Evolutionary conservation across 53 echinoderm and acorn worm genomes (phyloP).

Genomic region (Actinopyga echinites): DNA sequence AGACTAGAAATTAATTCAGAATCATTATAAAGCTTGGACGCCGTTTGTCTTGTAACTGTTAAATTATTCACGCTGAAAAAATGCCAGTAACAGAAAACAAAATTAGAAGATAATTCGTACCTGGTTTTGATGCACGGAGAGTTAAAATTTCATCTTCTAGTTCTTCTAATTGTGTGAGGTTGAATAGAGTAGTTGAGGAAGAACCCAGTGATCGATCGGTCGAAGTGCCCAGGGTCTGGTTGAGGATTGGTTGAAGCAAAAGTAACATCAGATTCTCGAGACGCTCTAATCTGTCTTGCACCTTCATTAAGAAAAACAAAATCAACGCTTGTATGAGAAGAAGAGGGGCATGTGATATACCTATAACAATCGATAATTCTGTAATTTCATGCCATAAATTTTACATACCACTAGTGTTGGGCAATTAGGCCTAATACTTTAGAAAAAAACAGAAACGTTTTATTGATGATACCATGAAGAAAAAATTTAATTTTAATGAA

Average conservation of each 20-base stretch:
- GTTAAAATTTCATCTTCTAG: background rate
- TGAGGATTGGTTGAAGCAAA: background rate
- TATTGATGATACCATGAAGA: no score
- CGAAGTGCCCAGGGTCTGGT: background rate
- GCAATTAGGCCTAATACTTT: no score
- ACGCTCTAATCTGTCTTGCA: conserved; percentile 19
- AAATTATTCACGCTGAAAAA: no score
- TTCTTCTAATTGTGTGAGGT: background rate
- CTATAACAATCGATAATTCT: background rate
- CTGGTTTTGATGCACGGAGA: background rate
- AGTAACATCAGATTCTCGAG: conserved; percentile 24
- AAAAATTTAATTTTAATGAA: no score
- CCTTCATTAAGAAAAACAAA: background rate
- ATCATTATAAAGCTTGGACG: no score
- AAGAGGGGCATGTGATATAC: background rate
- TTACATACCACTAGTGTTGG: background rate
- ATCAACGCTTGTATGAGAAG: no score
- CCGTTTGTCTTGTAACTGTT: no score
- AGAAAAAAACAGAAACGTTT: no score
- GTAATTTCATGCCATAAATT: background rate
- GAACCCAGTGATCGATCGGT: background rate
- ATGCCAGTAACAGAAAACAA: no score
- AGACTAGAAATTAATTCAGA: no score
- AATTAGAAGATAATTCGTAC: no score
- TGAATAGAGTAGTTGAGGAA: background rate